Conservation (phyloP, 2,113 vertebrate species). For the Crotophaga sulcirostris region DNA sequence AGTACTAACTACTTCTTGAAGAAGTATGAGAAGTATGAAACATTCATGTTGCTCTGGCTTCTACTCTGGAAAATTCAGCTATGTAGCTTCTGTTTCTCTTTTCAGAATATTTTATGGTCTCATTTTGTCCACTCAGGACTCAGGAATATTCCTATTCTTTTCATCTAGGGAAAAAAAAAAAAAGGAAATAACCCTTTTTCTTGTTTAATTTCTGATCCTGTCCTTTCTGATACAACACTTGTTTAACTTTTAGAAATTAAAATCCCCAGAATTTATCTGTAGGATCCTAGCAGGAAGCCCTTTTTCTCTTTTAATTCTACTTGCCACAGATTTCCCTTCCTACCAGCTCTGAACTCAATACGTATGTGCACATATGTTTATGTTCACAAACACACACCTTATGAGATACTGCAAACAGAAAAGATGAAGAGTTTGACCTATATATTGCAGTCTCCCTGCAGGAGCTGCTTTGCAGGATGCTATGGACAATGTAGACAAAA, state of each 20-base stretch:
- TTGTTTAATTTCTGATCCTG: neutral
- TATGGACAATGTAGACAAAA: neutral
- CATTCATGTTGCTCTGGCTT: neutral
- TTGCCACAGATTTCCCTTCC: neutral
- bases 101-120: neutral
- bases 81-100: conserved; percentile 23
- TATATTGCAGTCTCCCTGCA: neutral
- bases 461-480: neutral
- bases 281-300: neutral
- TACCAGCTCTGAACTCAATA: neutral
- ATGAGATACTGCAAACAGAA: neutral
- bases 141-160: conserved; percentile 1
- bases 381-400: neutral
- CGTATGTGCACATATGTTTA: neutral
- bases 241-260: neutral
- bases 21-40: neutral
- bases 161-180: neutral
- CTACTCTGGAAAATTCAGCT: neutral
- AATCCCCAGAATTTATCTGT: neutral
- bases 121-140: neutral
- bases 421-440: neutral
- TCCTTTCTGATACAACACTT: neutral
- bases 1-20: neutral
- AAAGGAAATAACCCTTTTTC: neutral
- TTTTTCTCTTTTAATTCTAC: neutral